phyloP scores from a whole-genome alignment of 2,113 vertebrate species.

The Numenius arquata region DNA sequence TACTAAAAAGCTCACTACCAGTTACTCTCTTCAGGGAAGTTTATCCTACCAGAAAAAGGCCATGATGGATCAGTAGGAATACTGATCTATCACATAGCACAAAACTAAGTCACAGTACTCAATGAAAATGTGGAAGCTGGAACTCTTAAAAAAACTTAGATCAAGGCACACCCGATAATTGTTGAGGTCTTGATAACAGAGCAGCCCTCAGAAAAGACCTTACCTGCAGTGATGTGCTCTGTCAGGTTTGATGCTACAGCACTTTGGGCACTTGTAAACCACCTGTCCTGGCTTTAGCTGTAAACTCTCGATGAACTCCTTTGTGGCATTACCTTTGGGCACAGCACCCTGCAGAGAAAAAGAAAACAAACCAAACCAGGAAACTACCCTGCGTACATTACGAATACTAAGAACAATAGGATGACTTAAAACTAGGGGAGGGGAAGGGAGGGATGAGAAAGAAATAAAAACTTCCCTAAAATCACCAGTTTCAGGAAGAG shows the following conservation, averaged over 20 bases:
- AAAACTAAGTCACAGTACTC: not conserved
- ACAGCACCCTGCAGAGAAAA: slow-evolving; percentile 85
- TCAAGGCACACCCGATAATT: not conserved
- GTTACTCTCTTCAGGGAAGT: not conserved
- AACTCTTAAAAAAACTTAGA: not conserved
- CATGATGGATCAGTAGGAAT: not conserved
- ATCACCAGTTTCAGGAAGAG: not conserved
- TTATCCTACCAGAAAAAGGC: not conserved
- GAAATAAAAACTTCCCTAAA: not conserved
- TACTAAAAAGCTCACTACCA: not conserved
- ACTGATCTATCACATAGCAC: not conserved
- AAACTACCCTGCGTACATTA: not conserved
- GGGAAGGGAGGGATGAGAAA: not conserved
- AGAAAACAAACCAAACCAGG: not conserved
- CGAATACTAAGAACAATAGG: not conserved
- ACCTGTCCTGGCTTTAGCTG: slow-evolving; percentile 97
- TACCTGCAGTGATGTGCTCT: slow-evolving; percentile 99
- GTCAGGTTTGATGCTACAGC: slow-evolving; percentile 99
- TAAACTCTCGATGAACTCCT: slow-evolving; percentile 98
- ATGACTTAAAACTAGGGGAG: not conserved
- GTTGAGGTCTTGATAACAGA: not conserved
- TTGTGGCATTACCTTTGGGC: slow-evolving; percentile 97
- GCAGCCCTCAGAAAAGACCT: not conserved
- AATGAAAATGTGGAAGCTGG: not conserved
- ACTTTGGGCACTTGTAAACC: slow-evolving; percentile 98